Conservation (phyloP, 2,888 invertebrate species). For the Chymomyza caudatula region DNA sequence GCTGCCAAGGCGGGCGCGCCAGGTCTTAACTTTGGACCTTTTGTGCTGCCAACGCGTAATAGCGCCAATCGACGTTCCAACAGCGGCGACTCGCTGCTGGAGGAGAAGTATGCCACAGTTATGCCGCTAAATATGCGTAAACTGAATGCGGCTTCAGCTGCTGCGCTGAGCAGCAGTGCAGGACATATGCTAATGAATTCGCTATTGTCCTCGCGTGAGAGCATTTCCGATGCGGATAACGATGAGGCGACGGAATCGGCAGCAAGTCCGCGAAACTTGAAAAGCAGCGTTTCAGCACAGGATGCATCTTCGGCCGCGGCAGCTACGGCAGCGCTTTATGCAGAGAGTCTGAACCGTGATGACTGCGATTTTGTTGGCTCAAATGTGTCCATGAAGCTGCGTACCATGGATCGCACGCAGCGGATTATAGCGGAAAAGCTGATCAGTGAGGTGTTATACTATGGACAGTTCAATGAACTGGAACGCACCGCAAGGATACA, state of each 20-base stretch:
- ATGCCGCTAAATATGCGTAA: slow-evolving; percentile 74
- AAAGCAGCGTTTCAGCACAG: slow-evolving; percentile 63
- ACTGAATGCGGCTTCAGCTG: slow-evolving; percentile 45
- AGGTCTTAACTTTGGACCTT: slow-evolving; percentile 66
- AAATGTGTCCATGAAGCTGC: slow-evolving; percentile 75
- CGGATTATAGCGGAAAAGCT: slow-evolving; percentile 77
- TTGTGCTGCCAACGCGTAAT: slow-evolving; percentile 64
- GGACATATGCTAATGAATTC: slow-evolving; percentile 74
- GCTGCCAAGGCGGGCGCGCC: slow-evolving; percentile 62
- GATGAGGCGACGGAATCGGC: slow-evolving; percentile 64
- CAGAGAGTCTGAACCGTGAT: slow-evolving; percentile 71
- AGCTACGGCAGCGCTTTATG: slow-evolving; percentile 69
- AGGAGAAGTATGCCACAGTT: slow-evolving; percentile 24
- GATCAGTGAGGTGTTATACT: slow-evolving; percentile 76
- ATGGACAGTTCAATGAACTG: slow-evolving; percentile 76
- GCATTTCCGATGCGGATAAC: slow-evolving; percentile 68
- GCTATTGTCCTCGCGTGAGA: slow-evolving; percentile 66
- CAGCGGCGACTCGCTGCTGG: slow-evolving; percentile 31
- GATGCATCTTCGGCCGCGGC: slow-evolving; percentile 62
- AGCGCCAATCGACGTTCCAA: slow-evolving; percentile 45
- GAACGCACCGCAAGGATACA: slow-evolving; percentile 75
- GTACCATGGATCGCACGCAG: slow-evolving; percentile 76
- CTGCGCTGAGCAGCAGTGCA: slow-evolving; percentile 37
- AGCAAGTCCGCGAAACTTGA: slow-evolving; percentile 57
- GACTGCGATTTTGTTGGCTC: slow-evolving; percentile 76